These are phyloP conservation scores for Eudemis profundana DNA, from an alignment of 2,888 invertebrate species.

Conservation along the genomic window DNA sequence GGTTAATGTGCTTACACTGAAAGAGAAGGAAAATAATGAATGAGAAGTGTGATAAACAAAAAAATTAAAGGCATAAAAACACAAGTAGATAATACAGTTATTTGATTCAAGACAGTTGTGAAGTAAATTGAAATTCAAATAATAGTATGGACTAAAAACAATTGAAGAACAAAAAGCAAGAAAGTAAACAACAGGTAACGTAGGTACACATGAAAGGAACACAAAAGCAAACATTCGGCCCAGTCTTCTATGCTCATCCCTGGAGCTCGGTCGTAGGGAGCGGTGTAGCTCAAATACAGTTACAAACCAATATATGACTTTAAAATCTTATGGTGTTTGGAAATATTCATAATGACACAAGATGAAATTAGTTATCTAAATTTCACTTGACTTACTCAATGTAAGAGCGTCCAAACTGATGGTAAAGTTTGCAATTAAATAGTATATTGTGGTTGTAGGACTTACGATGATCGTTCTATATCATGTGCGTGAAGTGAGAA, in stretches of 20 bases:
- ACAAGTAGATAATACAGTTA: neutral
- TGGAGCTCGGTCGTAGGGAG: conserved; percentile 49
- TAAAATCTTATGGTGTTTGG: neutral
- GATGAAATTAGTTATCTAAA: no score
- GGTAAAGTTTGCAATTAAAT: no score
- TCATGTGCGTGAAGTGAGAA: no score
- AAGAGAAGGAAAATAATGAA: conserved; percentile 22
- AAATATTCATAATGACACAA: neutral
- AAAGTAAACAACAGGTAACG: conserved; percentile 36
- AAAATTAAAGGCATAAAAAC: neutral
- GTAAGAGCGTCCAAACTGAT: no score
- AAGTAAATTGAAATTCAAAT: neutral
- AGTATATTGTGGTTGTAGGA: no score
- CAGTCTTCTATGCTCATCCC: conserved; percentile 58
- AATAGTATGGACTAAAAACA: conserved; percentile 43
- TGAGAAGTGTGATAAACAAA: conserved; percentile 1
- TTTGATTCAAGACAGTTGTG: neutral
- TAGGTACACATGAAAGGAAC: conserved; percentile 52
- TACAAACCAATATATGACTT: neutral
- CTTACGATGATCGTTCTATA: no score
- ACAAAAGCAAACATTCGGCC: conserved; percentile 61
- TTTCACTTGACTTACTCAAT: no score
- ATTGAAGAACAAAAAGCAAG: conserved; percentile 51
- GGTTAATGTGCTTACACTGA: conserved; percentile 31
- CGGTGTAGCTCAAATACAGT: conserved; percentile 33